These are phyloP conservation scores for Hypsibius dujardini DNA, from an alignment of 1,140 invertebrate species.

Conservation along the genomic window DNA sequence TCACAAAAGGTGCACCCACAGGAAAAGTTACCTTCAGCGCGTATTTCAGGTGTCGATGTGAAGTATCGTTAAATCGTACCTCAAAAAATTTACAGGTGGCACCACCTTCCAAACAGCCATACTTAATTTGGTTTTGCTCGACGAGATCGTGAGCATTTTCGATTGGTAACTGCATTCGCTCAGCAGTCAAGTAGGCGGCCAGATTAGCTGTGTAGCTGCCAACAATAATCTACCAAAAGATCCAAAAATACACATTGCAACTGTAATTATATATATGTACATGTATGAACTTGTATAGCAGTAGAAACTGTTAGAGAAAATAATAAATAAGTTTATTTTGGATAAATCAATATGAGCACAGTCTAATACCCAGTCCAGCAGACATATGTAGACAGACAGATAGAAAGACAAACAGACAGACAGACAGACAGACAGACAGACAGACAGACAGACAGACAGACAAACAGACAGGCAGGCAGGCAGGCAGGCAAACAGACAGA, in stretches of 20 bases:
- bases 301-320: too few relatives aligned
- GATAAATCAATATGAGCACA: too few relatives aligned
- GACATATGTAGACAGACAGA: too few relatives aligned
- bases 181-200: constrained; percentile 77
- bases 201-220: constrained; percentile 61
- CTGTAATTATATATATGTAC: constrained; percentile 20
- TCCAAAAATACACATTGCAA: constrained; percentile 29
- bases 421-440: too few relatives aligned
- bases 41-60: not conserved
- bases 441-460: too few relatives aligned
- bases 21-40: not conserved
- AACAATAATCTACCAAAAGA: constrained; percentile 42
- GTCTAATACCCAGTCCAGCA: too few relatives aligned
- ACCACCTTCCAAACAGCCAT: constrained; percentile 54
- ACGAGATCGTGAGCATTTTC: constrained; percentile 70
- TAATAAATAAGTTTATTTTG: too few relatives aligned
- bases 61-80: not conserved
- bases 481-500: too few relatives aligned
- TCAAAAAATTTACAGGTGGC: constrained; percentile 48
- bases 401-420: too few relatives aligned
- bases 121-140: constrained; percentile 68
- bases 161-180: constrained; percentile 64
- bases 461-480: too few relatives aligned
- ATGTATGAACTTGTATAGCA: not conserved
- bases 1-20: not conserved